Base-by-base conservation (phyloP, 2,113 vertebrate genomes). In the Ailurus styani region DNA sequence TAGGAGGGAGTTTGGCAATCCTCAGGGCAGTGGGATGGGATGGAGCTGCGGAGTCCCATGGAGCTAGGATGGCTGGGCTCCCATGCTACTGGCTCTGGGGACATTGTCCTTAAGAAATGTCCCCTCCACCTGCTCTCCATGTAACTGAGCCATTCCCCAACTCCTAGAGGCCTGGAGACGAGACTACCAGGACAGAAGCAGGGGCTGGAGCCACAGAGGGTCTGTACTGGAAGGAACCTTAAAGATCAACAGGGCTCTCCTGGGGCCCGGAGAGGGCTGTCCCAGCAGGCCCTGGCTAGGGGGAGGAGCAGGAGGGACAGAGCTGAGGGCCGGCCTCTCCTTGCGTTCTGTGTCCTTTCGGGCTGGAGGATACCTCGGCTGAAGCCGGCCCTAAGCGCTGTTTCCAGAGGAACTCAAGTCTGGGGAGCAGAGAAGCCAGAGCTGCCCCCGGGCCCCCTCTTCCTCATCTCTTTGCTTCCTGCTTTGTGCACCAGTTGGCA, bases 51-150 rank as follows among this genome's bases (percentile, higher is more conserved):
- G 8, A 3, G 17, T 60, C 34, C 31, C 27, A 2, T 20, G 12
- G 27, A 1, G 7, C 78, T 8, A 14, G 17, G 29, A 1, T 29
- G 52, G 9, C 3, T 14, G 45, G 45, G 45, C 42, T 60, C 3
- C 8, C 0, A 31, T 27, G 2, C 70, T 17, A 42, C 54, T 3
- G 55, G 42, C 62, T 86, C 72, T n/a, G 9, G 29, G 66, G 27
- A 25, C 70, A 7, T 10, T 27, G 37, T 42, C 70, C 52, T 37
- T 8, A 70, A 91, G 47, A 66, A 31, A 64, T 55, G 50, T 62
- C 23, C n/a, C 17, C 29, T 83, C n/a, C 5, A 37, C 15, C 3
- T 4, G 5, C 27, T 50, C 4, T 1, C 0, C 15, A 21, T 47
- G 42, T 50, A 77, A 20, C 27, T 50, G 42, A 50, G 40, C 21